Conservation (phyloP, 1,140 invertebrate genomes). For the Drosophila arawakana region DNA sequence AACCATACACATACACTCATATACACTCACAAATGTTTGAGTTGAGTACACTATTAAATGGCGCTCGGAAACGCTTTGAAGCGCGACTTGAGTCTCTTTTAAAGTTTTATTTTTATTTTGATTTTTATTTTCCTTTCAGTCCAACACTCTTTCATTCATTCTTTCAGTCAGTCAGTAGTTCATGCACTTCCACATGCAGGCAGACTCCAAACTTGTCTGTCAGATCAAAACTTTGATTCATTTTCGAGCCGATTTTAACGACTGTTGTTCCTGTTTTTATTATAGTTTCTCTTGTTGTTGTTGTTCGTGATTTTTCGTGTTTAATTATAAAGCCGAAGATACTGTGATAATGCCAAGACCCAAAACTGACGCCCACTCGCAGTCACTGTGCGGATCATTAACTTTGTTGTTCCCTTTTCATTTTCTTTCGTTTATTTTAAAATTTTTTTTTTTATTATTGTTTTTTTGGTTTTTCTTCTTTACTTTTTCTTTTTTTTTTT, state of each 20-base stretch:
- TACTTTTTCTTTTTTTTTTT: background rate
- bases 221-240: slow-evolving; percentile 18
- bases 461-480: background rate
- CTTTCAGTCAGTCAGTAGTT: slow-evolving; percentile 21
- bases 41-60: slow-evolving; percentile 33
- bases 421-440: background rate
- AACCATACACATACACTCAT: background rate
- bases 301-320: slow-evolving; percentile 54
- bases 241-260: background rate
- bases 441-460: background rate
- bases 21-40: background rate
- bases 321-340: slow-evolving; percentile 55
- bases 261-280: slow-evolving; percentile 41
- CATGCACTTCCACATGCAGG: slow-evolving; percentile 44
- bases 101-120: background rate
- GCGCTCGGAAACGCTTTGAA: slow-evolving; percentile 31
- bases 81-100: slow-evolving; percentile 15
- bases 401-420: slow-evolving; percentile 61
- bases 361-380: slow-evolving; percentile 51
- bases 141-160: slow-evolving; percentile 31
- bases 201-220: background rate
- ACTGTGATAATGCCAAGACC: slow-evolving; percentile 29
- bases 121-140: slow-evolving; percentile 33
- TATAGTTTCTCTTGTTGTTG: slow-evolving; percentile 25
- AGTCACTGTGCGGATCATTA: slow-evolving; percentile 63